phyloP scores from a whole-genome alignment of 2,888 invertebrate genomes.

The Bombylius major region DNA sequence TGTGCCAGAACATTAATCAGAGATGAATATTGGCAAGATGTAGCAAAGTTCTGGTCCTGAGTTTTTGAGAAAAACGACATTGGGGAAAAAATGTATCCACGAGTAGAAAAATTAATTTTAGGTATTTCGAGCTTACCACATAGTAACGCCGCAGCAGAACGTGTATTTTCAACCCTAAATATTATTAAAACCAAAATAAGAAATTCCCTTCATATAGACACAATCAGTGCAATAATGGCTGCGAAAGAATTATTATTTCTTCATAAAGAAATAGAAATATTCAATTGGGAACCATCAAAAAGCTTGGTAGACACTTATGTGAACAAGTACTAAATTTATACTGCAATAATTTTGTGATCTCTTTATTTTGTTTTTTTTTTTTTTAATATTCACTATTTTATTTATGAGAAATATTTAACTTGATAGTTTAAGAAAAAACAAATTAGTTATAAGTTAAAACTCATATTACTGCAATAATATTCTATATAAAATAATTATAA shows the following conservation, averaged over 20 bases:
- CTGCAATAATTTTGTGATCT: too few species aligned
- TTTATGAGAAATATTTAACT: too few species aligned
- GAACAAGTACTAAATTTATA: too few species aligned
- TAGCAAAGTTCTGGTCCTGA: conserved; percentile 1
- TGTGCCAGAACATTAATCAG: neutral
- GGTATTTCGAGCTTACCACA: neutral
- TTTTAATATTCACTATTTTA: too few species aligned
- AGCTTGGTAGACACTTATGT: too few species aligned
- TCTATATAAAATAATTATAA: too few species aligned
- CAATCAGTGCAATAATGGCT: neutral
- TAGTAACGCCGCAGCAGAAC: conserved; percentile 1
- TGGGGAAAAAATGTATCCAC: neutral
- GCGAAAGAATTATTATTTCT: neutral
- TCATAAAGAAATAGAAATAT: neutral
- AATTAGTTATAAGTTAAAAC: too few species aligned
- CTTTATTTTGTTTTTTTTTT: too few species aligned
- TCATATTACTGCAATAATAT: too few species aligned
- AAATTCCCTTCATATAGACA: neutral
- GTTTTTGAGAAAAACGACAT: neutral
- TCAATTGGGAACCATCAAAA: neutral
- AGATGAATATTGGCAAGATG: neutral
- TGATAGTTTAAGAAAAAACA: too few species aligned
- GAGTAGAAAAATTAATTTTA: neutral
- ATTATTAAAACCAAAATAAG: neutral
- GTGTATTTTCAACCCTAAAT: neutral